Evolutionary conservation across 2,797 vertebrate species (phyloP), one percentile per base, ranked within the genome.

Genomic region (Gymnoscopelus braueri): DNA sequence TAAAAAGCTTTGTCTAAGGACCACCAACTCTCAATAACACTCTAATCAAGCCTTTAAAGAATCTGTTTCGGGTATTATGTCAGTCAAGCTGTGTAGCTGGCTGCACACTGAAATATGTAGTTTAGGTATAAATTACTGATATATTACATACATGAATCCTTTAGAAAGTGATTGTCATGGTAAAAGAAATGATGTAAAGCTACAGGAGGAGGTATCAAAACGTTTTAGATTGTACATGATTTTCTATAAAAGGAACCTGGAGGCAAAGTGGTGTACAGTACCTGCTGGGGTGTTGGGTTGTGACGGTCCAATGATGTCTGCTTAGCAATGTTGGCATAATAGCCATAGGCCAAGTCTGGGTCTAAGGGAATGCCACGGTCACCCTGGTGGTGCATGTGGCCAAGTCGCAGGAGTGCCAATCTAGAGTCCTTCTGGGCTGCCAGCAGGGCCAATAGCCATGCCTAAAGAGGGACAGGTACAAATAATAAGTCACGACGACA

Each of bases 311-410:
- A 0, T 35, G 69, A 79, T 12, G 94, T 95, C 81, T 94, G 93
- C 64, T 83, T 80, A 4, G 92, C 94, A 8, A 95, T 90, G 80
- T 95, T 95, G 75, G 90, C 81, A 72, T 95, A 96, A 74, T 96
- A 96, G 13, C 88, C 93, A 63, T 93, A 95, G 63, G 94, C 91
- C 64, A 95, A 80, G 71, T 93, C 90, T 23, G 65, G 71, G 51
- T 96, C 94, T 47, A 63, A 5, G 0, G 82, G 74, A 14, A 90
- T 60, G 5, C 85, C 87, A 12, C 80, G 80, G 15, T 88, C 84
- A 26, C 94, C 94, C n/a, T 71, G 58, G 60, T 85, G 92, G 68
- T 96, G 94, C 74, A 93, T 63, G 83, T 94, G 87, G 6, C 94
- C 95, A 0, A 95, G 91, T 19, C 80, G 92, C 51, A 95, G 79